These are phyloP conservation scores for Mallateleia sp. DNA, from an alignment of 2,888 invertebrate genomes.

Conservation along the genomic window DNA sequence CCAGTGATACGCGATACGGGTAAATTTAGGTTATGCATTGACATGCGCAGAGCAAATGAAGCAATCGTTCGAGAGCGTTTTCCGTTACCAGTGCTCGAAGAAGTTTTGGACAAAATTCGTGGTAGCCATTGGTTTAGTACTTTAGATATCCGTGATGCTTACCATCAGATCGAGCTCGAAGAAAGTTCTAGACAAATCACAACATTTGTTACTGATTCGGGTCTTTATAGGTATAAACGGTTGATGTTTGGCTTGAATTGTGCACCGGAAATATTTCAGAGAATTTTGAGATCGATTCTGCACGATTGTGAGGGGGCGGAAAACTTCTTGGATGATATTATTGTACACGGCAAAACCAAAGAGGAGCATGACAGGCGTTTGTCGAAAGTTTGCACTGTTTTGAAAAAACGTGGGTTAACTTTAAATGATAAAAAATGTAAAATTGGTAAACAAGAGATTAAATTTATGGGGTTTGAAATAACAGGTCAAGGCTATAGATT, in stretches of 20 bases:
- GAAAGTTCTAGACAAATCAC: constrained; percentile 85
- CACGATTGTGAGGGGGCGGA: constrained; percentile 15
- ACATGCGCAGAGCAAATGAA: constrained; percentile 79
- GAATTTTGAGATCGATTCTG: constrained; percentile 14
- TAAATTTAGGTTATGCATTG: constrained; percentile 68
- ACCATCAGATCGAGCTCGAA: constrained; percentile 87
- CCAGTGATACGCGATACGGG: constrained; percentile 81
- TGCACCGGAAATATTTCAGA: constrained; percentile 47
- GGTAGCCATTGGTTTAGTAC: constrained; percentile 76
- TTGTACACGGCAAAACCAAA: constrained; percentile 13
- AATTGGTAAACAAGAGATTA: constrained; percentile 49
- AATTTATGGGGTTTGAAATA: constrained; percentile 80
- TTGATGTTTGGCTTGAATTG: constrained; percentile 52
- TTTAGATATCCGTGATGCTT: constrained; percentile 85
- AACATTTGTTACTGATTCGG: neutral
- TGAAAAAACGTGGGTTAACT: constrained; percentile 48
- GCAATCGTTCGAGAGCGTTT: constrained; percentile 72
- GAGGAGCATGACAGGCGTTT: constrained; percentile 23
- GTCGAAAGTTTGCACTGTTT: constrained; percentile 19
- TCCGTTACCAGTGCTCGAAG: neutral
- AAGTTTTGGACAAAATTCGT: too few species aligned
- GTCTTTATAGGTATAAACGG: constrained; percentile 15
- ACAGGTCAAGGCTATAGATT: constrained; percentile 51
- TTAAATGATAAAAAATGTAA: constrained; percentile 75
- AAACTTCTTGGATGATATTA: constrained; percentile 40